Evolutionary conservation across 2,797 vertebrate genomes (phyloP).

Genomic region (Crocodylus rhombifer): DNA sequence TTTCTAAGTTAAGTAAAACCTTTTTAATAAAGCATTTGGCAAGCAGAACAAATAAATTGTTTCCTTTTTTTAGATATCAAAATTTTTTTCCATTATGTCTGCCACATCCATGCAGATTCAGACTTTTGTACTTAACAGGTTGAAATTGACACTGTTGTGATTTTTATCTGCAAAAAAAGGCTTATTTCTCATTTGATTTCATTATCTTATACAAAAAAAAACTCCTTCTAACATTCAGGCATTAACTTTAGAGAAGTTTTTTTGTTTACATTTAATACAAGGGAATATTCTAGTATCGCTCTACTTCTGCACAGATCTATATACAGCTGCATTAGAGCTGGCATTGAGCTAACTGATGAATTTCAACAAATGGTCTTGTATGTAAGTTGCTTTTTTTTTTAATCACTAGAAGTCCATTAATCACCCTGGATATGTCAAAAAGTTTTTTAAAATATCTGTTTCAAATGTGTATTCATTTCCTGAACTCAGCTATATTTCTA

Average conservation of each 20-base stretch:
- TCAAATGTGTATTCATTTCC: conserved; percentile 45
- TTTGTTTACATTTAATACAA: background rate
- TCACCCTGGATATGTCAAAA: conserved; percentile 36
- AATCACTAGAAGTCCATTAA: conserved; percentile 50
- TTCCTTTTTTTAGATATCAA: background rate
- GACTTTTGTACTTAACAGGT: background rate
- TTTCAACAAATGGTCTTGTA: conserved; percentile 17
- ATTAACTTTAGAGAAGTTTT: background rate
- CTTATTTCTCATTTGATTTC: background rate
- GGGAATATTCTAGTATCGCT: background rate
- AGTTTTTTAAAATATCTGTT: background rate
- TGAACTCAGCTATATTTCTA: conserved; percentile 17
- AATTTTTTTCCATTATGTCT: background rate
- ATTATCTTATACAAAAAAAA: background rate
- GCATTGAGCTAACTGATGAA: conserved; percentile 15
- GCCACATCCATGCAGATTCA: background rate
- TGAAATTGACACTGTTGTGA: background rate
- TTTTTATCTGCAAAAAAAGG: background rate
- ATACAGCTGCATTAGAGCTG: background rate
- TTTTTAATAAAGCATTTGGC: background rate
- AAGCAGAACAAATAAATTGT: background rate
- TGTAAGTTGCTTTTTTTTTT: conserved; percentile 25
- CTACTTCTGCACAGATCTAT: background rate
- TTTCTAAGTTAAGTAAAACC: background rate
- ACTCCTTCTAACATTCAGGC: background rate